These are phyloP conservation scores for Spilosoma lubricipeda DNA, from an alignment of 2,888 invertebrate genomes.

Conservation along the genomic window DNA sequence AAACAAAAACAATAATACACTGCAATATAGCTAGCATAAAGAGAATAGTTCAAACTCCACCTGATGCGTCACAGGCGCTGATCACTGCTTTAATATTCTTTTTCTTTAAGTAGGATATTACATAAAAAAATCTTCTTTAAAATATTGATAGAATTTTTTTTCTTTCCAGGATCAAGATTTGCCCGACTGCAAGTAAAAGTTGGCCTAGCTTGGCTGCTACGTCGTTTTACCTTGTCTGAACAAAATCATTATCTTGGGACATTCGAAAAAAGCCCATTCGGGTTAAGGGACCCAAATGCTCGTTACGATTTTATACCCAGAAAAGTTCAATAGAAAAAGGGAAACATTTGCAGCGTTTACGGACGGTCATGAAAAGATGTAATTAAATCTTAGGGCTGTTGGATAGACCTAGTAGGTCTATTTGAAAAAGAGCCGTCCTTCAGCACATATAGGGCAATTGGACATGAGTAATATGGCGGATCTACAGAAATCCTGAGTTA, in stretches of 20 bases:
- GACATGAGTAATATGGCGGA: too few species aligned
- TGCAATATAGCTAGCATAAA: too few species aligned
- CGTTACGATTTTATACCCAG: constrained; percentile 54
- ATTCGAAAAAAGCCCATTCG: constrained; percentile 62
- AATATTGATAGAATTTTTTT: too few species aligned
- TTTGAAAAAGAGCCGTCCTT: too few species aligned
- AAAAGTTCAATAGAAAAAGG: constrained; percentile 19
- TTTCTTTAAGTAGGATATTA: too few species aligned
- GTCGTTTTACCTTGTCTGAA: constrained; percentile 58
- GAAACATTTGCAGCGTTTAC: background rate
- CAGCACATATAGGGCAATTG: too few species aligned
- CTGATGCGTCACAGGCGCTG: too few species aligned
- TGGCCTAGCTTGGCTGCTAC: constrained; percentile 59
- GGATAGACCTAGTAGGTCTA: background rate
- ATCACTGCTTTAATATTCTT: too few species aligned
- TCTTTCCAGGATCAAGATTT: constrained; percentile 65
- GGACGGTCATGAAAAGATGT: background rate
- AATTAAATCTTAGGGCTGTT: background rate
- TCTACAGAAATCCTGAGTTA: background rate
- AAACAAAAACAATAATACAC: too few species aligned
- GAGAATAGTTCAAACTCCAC: too few species aligned
- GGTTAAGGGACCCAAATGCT: constrained; percentile 55
- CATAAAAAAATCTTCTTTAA: too few species aligned
- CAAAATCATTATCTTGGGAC: constrained; percentile 46
- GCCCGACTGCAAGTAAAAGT: constrained; percentile 63